Base-by-base conservation (phyloP, 2,888 invertebrate genomes). In the Tetragonisca angustula region DNA sequence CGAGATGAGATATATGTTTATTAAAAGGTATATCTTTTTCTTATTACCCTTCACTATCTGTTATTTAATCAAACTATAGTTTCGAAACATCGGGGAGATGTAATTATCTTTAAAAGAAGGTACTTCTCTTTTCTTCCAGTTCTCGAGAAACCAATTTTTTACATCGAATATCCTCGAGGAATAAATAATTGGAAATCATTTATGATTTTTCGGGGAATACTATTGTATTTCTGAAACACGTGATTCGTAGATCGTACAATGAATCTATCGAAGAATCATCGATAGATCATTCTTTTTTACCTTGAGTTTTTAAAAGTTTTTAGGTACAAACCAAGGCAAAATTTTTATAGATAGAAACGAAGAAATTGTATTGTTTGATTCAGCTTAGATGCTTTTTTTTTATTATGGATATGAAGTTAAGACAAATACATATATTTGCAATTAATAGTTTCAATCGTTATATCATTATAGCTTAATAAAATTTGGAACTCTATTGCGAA, bases 391-490 rank as follows among this genome's bases (percentile, higher is more conserved):
- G 52, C 62, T 69, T 49, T 21, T n/a, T 64, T 77, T 69, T 64
- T 77, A 11, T 43, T 32, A n/a, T 13, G 19, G 21, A 21, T 52
- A 54, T 52, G 43, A 54, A 50, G 36, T 32, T 73, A 52, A 6
- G 32, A 43, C 32, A 27, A 54, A 15, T 79, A 70, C 32, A 50
- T 36, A 52, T 80, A 43, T 77, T 64, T 52, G 52, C 52, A 17
- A 68, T 68, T 21, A 43, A n/a, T 54, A 69, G 36, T 36, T 32
- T 36, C 15, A 15, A 59, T 64, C 71, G 70, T 82, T 82, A 82
- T 32, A 54, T 72, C 61, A 67, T 65, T 32, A 76, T 19, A 50
- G 19, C 32, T 70, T 49, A 82, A 82, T 83, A 83, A 82, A 83
- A 54, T 70, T 81, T 74, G 24, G 21, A 64, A 50, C 49, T 54